Evolutionary conservation across 2,888 invertebrate species (phyloP).

Genomic region (Neria commutata): DNA sequence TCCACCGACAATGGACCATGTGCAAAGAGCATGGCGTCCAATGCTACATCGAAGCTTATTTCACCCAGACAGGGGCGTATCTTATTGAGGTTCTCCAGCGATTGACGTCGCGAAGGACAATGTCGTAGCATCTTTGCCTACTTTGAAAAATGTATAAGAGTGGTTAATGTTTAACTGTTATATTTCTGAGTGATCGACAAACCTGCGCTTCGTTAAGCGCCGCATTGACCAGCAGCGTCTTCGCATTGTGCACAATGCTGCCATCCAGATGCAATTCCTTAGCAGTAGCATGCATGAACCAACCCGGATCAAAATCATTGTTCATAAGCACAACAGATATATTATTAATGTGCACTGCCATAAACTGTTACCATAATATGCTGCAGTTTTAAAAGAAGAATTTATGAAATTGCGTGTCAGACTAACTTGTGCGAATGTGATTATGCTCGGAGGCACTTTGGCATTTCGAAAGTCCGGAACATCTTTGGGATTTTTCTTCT

Average conservation of each 20-base stretch:
- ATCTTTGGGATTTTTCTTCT: conserved; percentile 38
- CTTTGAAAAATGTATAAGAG: conserved; percentile 1
- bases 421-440: conserved; percentile 80
- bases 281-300: conserved; percentile 74
- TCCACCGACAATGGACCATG: conserved; percentile 86
- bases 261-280: conserved; percentile 72
- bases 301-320: conserved; percentile 69
- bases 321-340: conserved; percentile 70
- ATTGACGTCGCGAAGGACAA: conserved; percentile 56
- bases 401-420: background rate
- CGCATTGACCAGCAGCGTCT: conserved; percentile 75
- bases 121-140: conserved; percentile 59
- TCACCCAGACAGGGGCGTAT: conserved; percentile 74
- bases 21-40: conserved; percentile 80
- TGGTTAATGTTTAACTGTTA: background rate
- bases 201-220: conserved; percentile 72
- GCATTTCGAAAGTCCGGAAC: conserved; percentile 74
- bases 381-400: too few relatives aligned
- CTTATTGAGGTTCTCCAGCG: conserved; percentile 60
- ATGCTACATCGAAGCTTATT: conserved; percentile 73
- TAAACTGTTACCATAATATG: conserved; percentile 67
- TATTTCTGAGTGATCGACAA: conserved; percentile 5
- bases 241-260: conserved; percentile 72
- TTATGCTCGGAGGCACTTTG: conserved; percentile 79
- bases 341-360: conserved; percentile 83